Conservation (phyloP, 2,797 vertebrate species). For the Chaunax sp. region DNA sequence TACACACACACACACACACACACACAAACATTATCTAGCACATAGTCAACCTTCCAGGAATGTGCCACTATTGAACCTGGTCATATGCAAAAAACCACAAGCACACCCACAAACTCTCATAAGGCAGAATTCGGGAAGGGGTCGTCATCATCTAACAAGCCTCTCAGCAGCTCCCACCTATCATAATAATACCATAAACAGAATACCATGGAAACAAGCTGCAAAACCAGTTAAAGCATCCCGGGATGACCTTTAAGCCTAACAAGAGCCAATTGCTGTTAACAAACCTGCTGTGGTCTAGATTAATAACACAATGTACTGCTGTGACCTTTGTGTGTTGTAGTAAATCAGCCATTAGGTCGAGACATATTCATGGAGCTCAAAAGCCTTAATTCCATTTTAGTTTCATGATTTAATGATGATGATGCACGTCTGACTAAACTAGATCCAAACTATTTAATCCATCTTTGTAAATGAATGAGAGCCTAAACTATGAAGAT, state of each 20-base stretch:
- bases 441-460: conserved; percentile 8
- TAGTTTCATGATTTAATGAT: conserved; percentile 23
- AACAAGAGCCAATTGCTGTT: conserved; percentile 27
- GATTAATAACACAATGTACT: conserved; percentile 23
- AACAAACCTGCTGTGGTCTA: conserved; percentile 17
- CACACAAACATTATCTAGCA: conserved; percentile 19
- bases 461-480: conserved; percentile 1
- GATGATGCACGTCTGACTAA: conserved; percentile 19
- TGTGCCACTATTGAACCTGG: not conserved
- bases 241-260: conserved; percentile 24
- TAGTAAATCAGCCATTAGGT: conserved; percentile 17
- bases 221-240: not conserved
- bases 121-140: not conserved
- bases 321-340: conserved; percentile 30
- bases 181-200: conserved; percentile 11
- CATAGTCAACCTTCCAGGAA: conserved; percentile 16
- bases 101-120: conserved; percentile 8
- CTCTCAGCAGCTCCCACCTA: conserved; percentile 5
- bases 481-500: not conserved
- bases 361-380: conserved; percentile 8
- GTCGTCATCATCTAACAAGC: not conserved
- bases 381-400: conserved; percentile 23
- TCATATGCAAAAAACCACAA: conserved; percentile 10
- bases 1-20: conserved; percentile 9
- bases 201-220: conserved; percentile 44